A percentile compares a stretch with the other conserved stretches of the same genome.
Conservation (phyloP, 2,797 vertebrate species). For the Peromyscus melanophrys region DNA sequence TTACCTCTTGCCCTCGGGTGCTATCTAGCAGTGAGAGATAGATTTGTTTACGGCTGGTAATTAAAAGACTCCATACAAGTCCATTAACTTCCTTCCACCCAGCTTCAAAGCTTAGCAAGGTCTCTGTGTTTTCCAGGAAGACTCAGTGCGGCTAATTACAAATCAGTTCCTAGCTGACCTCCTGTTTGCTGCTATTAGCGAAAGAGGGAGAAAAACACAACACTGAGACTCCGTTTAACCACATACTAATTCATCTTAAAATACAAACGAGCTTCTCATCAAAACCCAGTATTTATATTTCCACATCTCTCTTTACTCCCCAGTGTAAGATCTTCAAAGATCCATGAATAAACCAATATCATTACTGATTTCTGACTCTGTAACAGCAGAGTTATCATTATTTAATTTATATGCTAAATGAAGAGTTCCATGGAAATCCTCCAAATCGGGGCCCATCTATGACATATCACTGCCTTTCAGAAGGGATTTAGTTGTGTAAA, state of each 20-base stretch:
- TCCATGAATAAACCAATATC: constrained; percentile 37
- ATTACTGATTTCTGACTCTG: constrained; percentile 58
- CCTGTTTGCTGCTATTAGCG: constrained; percentile 72
- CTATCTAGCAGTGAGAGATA: constrained; percentile 83
- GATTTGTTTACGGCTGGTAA: constrained; percentile 76
- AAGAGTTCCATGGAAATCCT: constrained; percentile 17
- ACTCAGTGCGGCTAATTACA: constrained; percentile 70
- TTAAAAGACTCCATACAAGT: constrained; percentile 78
- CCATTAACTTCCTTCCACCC: constrained; percentile 77
- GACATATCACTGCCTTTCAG: constrained; percentile 49
- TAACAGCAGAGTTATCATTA: neutral
- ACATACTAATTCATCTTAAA: constrained; percentile 58
- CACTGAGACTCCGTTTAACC: constrained; percentile 21
- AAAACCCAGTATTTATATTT: constrained; percentile 57
- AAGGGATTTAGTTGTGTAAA: constrained; percentile 34
- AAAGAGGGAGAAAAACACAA: neutral
- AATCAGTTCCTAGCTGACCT: constrained; percentile 71
- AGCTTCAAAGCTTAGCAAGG: constrained; percentile 74
- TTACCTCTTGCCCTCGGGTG: constrained; percentile 85
- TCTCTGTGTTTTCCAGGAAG: constrained; percentile 66
- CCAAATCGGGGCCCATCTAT: constrained; percentile 19
- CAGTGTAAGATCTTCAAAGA: constrained; percentile 37
- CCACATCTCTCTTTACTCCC: constrained; percentile 50
- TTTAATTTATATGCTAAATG: constrained; percentile 45
- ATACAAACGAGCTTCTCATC: constrained; percentile 53